Evolutionary conservation across 2,888 invertebrate genomes (phyloP), one percentile per base, ranked within the genome.

Genomic region (Agelastica alni): DNA sequence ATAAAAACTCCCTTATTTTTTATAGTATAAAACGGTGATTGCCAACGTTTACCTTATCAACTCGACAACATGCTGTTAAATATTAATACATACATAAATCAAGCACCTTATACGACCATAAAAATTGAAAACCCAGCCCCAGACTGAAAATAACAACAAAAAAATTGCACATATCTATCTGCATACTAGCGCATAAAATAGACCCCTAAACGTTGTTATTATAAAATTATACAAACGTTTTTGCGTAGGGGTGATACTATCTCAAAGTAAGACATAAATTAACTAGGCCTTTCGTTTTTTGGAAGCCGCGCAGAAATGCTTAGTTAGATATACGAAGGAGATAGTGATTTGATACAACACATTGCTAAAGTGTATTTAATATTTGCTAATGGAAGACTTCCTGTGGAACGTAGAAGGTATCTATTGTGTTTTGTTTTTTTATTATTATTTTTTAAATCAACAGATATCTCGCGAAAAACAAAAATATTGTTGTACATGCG

Each of bases 331-430:
- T 61, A 59, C 63, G 53, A 56, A 58, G 26, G 17, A 61, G 65
- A 66, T 66, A 64, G 36, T 48, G 58, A 56, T 61, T 61, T 53
- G 55, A 56, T 61, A 62, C 62, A 49, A 61, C 61, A 64, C 58
- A 62, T 63, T 61, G 61, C 62, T 66, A 66, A 64, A 62, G 58
- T 61, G 67, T 67, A 65, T 64, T n/a, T 67, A 64, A 67, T 67
- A 64, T 65, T 63, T 60, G 57, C 59, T 64, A 66, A 66, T 66
- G 62, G 56, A 32, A 34, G 34, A 62, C 58, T 67, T 67, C 67
- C 67, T 58, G 57, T 52, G n/a, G n/a, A n/a, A n/a, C n/a, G n/a
- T n/a, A n/a, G n/a, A n/a, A n/a, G n/a, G n/a, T n/a, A n/a, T n/a
- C n/a, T n/a, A n/a, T n/a, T n/a, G n/a, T n/a, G n/a, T n/a, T n/a